Percentiles rank a stretch among this genome's conserved stretches.
phyloP scores from a whole-genome alignment of 1,140 invertebrate species.

The Neoseiulus cucumeris region DNA sequence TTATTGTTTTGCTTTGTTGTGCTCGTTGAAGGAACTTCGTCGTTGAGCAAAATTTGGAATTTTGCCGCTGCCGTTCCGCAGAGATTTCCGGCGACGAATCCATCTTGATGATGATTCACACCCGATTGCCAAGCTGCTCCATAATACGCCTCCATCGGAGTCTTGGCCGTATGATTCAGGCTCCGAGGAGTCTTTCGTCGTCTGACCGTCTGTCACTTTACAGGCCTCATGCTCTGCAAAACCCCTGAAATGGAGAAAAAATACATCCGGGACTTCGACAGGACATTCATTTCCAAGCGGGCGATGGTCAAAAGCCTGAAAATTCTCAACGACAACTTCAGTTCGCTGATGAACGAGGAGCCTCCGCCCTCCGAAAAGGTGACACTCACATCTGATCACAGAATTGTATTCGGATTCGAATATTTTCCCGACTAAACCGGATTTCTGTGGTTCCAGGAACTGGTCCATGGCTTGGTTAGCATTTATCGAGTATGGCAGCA shows the following conservation, averaged over 20 bases:
- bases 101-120: too few species aligned
- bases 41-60: too few species aligned
- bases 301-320: neutral
- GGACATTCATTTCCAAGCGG: neutral
- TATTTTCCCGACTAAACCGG: too few species aligned
- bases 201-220: neutral
- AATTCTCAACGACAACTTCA: neutral
- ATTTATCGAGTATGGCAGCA: constrained; percentile 6
- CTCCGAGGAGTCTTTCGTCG: too few species aligned
- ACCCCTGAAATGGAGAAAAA: constrained; percentile 4
- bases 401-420: neutral
- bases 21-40: too few species aligned
- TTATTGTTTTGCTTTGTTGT: too few species aligned
- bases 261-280: constrained; percentile 7
- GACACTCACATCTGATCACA: neutral
- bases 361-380: neutral
- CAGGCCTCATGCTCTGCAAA: neutral
- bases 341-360: constrained; percentile 2
- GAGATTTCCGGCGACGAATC: too few species aligned
- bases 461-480: neutral
- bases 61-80: too few species aligned
- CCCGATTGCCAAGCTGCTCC: too few species aligned
- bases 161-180: too few species aligned
- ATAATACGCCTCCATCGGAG: too few species aligned
- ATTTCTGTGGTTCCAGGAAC: neutral